Evolutionary conservation across 2,888 invertebrate genomes (phyloP).

Genomic region (Tolmerus cingulatus): DNA sequence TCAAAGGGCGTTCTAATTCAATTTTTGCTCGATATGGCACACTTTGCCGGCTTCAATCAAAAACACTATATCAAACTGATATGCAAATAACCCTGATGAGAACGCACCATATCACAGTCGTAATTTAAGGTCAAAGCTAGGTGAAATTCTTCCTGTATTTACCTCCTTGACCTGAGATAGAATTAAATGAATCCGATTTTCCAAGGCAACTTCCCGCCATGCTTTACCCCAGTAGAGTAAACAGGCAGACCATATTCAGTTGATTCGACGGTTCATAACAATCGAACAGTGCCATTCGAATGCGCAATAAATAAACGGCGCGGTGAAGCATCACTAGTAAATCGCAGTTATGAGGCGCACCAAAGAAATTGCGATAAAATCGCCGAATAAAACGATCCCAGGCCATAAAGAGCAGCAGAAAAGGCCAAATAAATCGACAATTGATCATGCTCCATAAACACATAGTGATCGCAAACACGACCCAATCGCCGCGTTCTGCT

Average conservation of each 20-base stretch:
- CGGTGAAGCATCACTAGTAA: background rate
- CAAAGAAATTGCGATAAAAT: conserved; percentile 9
- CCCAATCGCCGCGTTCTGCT: background rate
- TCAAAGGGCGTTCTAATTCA: too few relatives aligned
- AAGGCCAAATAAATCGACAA: conserved; percentile 25
- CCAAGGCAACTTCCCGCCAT: background rate
- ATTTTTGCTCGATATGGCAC: too few relatives aligned
- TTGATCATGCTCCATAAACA: conserved; percentile 28
- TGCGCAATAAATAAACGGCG: background rate
- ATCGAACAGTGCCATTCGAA: conserved; percentile 12
- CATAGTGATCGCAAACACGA: conserved; percentile 23
- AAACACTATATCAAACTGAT: background rate
- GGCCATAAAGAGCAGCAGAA: background rate
- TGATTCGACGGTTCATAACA: background rate
- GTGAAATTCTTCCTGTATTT: background rate
- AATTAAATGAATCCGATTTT: conserved; percentile 1
- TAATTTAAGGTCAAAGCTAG: background rate
- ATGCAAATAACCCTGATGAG: background rate
- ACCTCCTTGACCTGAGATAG: background rate
- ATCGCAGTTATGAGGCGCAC: conserved; percentile 9
- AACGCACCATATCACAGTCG: background rate
- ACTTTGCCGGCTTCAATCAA: too few relatives aligned
- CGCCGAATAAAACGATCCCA: background rate
- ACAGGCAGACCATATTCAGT: conserved; percentile 1
- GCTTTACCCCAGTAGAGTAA: background rate